A percentile compares a stretch with the other conserved stretches of the same genome.
Conservation (phyloP, 1,140 invertebrate species). For the Panagrolaimus sp. region DNA sequence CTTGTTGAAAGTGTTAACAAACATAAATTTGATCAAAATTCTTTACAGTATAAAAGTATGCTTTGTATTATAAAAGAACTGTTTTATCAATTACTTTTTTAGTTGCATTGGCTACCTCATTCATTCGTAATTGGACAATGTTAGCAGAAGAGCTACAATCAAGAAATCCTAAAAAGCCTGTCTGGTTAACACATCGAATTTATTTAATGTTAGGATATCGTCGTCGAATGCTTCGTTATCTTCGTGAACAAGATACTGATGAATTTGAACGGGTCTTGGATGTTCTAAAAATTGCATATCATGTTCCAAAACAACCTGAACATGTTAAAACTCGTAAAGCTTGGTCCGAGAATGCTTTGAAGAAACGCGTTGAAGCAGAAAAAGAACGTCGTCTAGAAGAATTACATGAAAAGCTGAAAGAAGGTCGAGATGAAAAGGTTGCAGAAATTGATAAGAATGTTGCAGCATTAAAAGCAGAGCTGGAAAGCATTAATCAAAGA, state of each 20-base stretch:
- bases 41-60: slow-evolving; percentile 40
- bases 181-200: slow-evolving; percentile 44
- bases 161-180: slow-evolving; percentile 43
- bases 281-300: slow-evolving; percentile 54
- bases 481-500: neutral
- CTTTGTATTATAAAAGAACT: no score
- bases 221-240: slow-evolving; percentile 39
- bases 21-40: slow-evolving; percentile 40
- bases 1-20: slow-evolving; percentile 39
- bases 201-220: slow-evolving; percentile 43
- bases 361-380: slow-evolving; percentile 43
- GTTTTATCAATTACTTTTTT: slow-evolving; percentile 20
- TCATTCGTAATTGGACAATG: slow-evolving; percentile 54
- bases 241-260: slow-evolving; percentile 48
- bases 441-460: slow-evolving; percentile 18
- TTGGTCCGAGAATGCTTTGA: slow-evolving; percentile 50
- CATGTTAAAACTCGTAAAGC: slow-evolving; percentile 30
- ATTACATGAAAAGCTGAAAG: slow-evolving; percentile 37
- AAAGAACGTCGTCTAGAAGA: slow-evolving; percentile 47
- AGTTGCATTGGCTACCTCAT: slow-evolving; percentile 55
- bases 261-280: slow-evolving; percentile 45
- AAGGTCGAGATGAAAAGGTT: slow-evolving; percentile 9
- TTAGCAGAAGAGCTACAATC: slow-evolving; percentile 46
- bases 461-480: neutral
- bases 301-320: slow-evolving; percentile 24